Evolutionary conservation across 2,113 vertebrate species (phyloP).

Genomic region (Platichthys flesus): DNA sequence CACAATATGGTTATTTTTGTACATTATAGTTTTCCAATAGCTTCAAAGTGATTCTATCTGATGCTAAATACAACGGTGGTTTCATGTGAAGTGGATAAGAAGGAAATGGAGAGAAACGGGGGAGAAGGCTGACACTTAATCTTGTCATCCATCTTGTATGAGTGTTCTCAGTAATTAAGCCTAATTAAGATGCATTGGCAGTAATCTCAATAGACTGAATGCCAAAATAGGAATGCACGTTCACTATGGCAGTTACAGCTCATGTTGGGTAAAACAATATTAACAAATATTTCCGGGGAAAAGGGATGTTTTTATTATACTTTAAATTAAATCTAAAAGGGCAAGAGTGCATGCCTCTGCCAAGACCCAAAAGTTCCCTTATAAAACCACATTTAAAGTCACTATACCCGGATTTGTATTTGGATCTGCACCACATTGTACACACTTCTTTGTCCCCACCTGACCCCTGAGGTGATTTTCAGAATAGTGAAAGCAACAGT

Average conservation of each 20-base stretch:
- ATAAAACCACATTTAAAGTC: too few species aligned
- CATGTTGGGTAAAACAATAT: background rate
- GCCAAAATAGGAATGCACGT: constrained; percentile 18
- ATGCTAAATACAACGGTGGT: constrained; percentile 7
- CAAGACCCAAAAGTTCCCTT: too few species aligned
- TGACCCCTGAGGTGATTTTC: too few species aligned
- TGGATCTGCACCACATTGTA: too few species aligned
- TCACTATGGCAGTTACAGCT: background rate
- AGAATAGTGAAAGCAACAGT: too few species aligned
- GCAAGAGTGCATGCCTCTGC: too few species aligned
- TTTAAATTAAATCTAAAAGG: too few species aligned
- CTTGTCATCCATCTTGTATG: constrained; percentile 15
- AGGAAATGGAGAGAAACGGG: constrained; percentile 3
- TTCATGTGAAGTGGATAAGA: constrained; percentile 22
- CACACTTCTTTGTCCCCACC: too few species aligned
- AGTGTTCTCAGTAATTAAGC: constrained; percentile 31
- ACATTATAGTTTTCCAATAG: constrained; percentile 6
- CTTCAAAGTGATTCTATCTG: constrained; percentile 19
- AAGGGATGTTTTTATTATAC: background rate
- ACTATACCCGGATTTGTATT: too few species aligned
- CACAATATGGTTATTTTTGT: constrained; percentile 34
- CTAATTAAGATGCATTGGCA: constrained; percentile 31
- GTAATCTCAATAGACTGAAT: constrained; percentile 30
- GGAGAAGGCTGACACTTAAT: constrained; percentile 6
- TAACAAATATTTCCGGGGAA: too few species aligned